Conservation (phyloP, 2,797 vertebrate species). For the Poeciliopsis presidionis region DNA sequence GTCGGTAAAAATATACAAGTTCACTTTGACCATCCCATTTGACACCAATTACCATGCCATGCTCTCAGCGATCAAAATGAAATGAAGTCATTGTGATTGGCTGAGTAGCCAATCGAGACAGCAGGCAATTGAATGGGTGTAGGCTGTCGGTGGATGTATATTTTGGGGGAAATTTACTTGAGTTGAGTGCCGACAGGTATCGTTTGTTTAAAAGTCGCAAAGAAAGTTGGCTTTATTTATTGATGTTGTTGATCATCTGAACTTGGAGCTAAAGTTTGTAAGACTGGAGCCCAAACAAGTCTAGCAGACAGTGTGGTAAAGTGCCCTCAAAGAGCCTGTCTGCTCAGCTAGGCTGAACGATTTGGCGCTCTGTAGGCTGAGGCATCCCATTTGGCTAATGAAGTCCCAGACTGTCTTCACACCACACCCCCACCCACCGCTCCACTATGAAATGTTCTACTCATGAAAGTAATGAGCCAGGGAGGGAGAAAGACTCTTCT, state of each 20-base stretch:
- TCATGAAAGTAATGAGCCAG: constrained; percentile 86
- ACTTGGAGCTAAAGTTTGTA: constrained; percentile 43
- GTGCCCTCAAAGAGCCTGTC: constrained; percentile 73
- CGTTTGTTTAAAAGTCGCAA: constrained; percentile 5
- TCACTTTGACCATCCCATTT: not conserved
- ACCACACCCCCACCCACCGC: constrained; percentile 81
- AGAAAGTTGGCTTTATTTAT: constrained; percentile 24
- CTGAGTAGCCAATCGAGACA: not conserved
- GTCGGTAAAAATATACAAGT: not conserved
- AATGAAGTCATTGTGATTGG: not conserved
- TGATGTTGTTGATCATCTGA: constrained; percentile 39
- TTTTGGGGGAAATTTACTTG: constrained; percentile 13
- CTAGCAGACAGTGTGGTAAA: constrained; percentile 59
- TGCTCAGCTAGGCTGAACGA: constrained; percentile 74
- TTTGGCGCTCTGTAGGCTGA: constrained; percentile 73
- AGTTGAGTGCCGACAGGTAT: constrained; percentile 18
- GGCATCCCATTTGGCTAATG: constrained; percentile 85
- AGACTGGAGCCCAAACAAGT: constrained; percentile 50
- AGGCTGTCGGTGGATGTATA: not conserved
- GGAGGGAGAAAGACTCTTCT: constrained; percentile 80
- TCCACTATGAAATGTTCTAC: constrained; percentile 83
- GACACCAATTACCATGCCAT: not conserved
- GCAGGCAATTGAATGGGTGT: not conserved
- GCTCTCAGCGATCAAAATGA: not conserved
- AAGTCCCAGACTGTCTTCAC: constrained; percentile 84